A percentile compares a stretch with the other conserved stretches of the same genome.
These are phyloP conservation scores for Aphaenogaster floridana DNA, from an alignment of 1,140 invertebrate species.

Conservation along the genomic window DNA sequence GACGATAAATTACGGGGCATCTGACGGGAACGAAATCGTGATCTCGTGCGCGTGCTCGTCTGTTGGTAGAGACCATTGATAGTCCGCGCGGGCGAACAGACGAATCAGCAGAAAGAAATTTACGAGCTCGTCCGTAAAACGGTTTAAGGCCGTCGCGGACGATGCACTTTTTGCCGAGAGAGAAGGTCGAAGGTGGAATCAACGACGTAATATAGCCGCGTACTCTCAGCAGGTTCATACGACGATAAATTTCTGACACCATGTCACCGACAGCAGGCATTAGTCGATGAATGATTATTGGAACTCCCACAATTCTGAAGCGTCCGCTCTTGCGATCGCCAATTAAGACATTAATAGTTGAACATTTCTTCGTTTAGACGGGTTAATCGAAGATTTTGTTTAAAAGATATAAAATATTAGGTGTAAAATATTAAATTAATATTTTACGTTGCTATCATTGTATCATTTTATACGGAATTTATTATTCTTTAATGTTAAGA, in stretches of 20 bases:
- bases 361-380: not conserved
- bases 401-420: not conserved
- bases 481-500: not conserved
- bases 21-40: constrained; percentile 27
- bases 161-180: constrained; percentile 42
- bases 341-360: not conserved
- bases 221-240: not conserved
- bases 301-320: not conserved
- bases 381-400: not conserved
- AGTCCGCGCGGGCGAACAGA: constrained; percentile 38
- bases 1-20: constrained; percentile 57
- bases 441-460: not conserved
- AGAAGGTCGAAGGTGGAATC: constrained; percentile 63
- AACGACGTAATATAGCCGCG: constrained; percentile 7
- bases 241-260: constrained; percentile 10
- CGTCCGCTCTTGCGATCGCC: not conserved
- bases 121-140: constrained; percentile 64
- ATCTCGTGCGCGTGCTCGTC: constrained; percentile 24
- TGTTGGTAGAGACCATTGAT: constrained; percentile 40
- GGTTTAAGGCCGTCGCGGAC: constrained; percentile 53
- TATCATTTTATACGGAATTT: not conserved
- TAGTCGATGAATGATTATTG: constrained; percentile 36
- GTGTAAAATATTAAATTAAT: not conserved
- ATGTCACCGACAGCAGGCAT: constrained; percentile 3
- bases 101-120: constrained; percentile 69